These are phyloP conservation scores for Varecia variegata DNA, from an alignment of 2,797 vertebrate species.

Conservation along the genomic window DNA sequence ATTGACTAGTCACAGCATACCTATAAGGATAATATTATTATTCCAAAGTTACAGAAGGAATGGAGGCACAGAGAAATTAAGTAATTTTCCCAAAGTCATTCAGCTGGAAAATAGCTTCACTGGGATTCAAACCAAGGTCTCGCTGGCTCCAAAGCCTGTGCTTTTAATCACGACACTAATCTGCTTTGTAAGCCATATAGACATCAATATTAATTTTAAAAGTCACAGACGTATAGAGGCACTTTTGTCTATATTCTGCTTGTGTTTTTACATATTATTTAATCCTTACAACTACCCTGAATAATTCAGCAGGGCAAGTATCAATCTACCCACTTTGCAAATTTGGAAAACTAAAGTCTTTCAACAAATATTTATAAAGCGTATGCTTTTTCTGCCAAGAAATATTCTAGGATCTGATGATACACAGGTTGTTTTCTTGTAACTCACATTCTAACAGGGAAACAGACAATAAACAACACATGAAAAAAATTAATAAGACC, in stretches of 20 bases:
- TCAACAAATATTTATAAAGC: slow-evolving; percentile 4
- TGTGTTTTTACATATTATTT: neutral
- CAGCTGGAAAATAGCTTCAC: slow-evolving; percentile 43
- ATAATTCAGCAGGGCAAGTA: neutral
- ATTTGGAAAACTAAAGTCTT: slow-evolving; percentile 26
- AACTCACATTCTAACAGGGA: neutral
- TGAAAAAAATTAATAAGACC: neutral
- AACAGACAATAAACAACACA: neutral
- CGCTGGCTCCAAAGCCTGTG: neutral
- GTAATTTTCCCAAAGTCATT: slow-evolving; percentile 31
- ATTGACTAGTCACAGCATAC: neutral
- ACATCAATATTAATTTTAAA: slow-evolving; percentile 26
- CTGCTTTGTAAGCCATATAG: neutral
- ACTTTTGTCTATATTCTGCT: neutral
- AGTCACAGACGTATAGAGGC: neutral
- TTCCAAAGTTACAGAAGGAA: slow-evolving; percentile 31
- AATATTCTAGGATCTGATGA: neutral
- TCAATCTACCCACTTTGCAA: neutral
- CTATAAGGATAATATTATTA: slow-evolving; percentile 35
- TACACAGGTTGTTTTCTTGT: neutral
- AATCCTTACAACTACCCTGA: neutral
- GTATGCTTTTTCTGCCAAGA: neutral
- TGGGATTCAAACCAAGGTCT: slow-evolving; percentile 44
- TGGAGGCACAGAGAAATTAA: slow-evolving; percentile 46
- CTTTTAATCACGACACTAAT: neutral